Percentiles rank a stretch among this genome's conserved stretches.
phyloP scores from a whole-genome alignment of 2,888 invertebrate genomes.

The Zygaena filipendulae region DNA sequence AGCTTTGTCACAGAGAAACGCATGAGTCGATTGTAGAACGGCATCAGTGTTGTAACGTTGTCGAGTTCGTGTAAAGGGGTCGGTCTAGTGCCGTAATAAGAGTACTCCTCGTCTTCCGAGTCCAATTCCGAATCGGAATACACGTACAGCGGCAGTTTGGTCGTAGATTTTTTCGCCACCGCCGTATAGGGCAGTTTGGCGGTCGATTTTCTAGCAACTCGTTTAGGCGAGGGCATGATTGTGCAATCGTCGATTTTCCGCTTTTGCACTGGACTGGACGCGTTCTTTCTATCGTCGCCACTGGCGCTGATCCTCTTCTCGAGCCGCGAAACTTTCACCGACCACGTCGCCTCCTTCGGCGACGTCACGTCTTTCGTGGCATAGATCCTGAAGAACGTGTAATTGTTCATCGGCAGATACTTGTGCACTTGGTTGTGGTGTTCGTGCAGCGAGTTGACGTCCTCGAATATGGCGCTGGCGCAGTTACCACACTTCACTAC shows the following conservation, averaged over 20 bases:
- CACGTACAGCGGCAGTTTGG: slow-evolving; percentile 32
- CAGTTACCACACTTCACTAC: slow-evolving; percentile 59
- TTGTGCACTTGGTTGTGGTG: slow-evolving; percentile 38
- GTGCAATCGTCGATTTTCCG: slow-evolving; percentile 15
- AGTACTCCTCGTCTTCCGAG: slow-evolving; percentile 29
- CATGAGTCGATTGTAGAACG: slow-evolving; percentile 59
- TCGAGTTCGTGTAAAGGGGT: slow-evolving; percentile 35
- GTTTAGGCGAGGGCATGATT: slow-evolving; percentile 15
- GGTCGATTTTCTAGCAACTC: slow-evolving; percentile 38
- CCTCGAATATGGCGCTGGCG: slow-evolving; percentile 26
- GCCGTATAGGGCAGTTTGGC: slow-evolving; percentile 30
- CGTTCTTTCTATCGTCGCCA: background rate
- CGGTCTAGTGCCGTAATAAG: slow-evolving; percentile 59
- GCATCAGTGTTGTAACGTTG: slow-evolving; percentile 59
- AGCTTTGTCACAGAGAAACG: slow-evolving; percentile 55
- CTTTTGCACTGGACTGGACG: background rate
- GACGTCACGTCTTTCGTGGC: slow-evolving; percentile 26
- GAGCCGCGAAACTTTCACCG: background rate
- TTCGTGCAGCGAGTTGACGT: slow-evolving; percentile 27
- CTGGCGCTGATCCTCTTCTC: too few relatives aligned
- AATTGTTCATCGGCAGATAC: slow-evolving; percentile 12
- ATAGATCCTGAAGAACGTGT: slow-evolving; percentile 26
- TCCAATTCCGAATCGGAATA: slow-evolving; percentile 3
- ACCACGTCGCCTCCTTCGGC: slow-evolving; percentile 3
- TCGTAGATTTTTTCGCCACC: slow-evolving; percentile 62